Conservation (phyloP, 2,113 vertebrate species). For the Crotalus helleri region DNA sequence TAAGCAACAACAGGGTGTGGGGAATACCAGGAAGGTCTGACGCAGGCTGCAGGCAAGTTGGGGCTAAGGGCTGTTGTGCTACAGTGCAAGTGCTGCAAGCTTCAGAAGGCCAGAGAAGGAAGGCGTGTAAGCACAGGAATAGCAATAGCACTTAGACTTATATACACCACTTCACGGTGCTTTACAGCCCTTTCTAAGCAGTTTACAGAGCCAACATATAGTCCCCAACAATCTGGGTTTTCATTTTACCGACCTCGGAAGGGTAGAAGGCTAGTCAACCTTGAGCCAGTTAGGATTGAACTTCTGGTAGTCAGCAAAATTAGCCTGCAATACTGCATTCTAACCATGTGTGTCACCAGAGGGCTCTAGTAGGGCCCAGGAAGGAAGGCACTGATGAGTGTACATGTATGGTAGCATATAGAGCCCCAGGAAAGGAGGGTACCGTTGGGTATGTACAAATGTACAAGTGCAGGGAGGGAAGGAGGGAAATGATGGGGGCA, state of each 20-base stretch:
- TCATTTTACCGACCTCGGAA: background rate
- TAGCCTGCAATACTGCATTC: background rate
- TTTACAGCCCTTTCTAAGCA: background rate
- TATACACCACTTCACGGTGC: background rate
- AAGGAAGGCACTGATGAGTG: background rate
- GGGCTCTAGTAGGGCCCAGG: background rate
- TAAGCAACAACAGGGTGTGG: background rate
- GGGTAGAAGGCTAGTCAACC: background rate
- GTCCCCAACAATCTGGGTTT: background rate
- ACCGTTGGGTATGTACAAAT: background rate
- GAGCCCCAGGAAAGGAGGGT: background rate
- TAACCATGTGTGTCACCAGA: background rate
- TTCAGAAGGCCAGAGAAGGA: background rate
- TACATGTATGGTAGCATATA: background rate
- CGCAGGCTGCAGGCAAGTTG: background rate
- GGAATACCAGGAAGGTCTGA: no score
- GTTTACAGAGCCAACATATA: background rate
- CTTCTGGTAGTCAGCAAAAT: background rate
- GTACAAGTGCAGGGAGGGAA: background rate
- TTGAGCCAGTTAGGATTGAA: background rate
- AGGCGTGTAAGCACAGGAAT: background rate
- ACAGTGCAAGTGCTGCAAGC: background rate
- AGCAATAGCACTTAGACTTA: background rate
- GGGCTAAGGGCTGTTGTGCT: background rate
- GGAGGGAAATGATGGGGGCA: background rate